phyloP scores from a whole-genome alignment of 1,140 invertebrate species.

The Drosophila neocordata region DNA sequence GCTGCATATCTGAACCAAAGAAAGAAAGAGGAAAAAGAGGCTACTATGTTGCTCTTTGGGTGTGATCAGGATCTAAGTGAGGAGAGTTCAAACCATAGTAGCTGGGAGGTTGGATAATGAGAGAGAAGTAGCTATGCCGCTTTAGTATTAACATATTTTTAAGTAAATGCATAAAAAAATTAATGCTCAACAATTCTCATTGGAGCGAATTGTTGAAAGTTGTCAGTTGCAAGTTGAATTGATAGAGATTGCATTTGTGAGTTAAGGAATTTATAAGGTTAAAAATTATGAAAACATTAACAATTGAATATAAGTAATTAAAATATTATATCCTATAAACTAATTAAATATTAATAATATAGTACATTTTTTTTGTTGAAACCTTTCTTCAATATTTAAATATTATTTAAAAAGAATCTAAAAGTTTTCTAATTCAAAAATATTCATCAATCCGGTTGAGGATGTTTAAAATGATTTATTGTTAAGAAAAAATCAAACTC shows the following conservation, averaged over 20 bases:
- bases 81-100: conserved; percentile 13
- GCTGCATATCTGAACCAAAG: conserved; percentile 2
- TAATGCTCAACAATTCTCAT: background rate
- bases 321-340: no score
- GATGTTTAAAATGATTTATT: no score
- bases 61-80: conserved; percentile 12
- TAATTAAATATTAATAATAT: no score
- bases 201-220: background rate
- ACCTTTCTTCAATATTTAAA: no score
- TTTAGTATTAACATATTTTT: conserved; percentile 1
- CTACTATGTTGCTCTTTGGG: conserved; percentile 11
- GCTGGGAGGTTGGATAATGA: conserved; percentile 8
- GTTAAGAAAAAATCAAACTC: no score
- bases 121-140: background rate
- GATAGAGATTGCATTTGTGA: background rate
- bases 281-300: no score
- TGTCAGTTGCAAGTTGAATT: background rate
- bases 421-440: no score
- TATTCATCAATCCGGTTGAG: no score
- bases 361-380: no score
- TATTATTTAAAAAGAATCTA: no score
- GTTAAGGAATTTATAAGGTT: background rate
- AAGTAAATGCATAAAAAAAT: conserved; percentile 5
- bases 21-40: background rate
- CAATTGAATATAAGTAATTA: no score